phyloP scores from a whole-genome alignment of 2,797 vertebrate genomes.

The Gymnocypris eckloni region DNA sequence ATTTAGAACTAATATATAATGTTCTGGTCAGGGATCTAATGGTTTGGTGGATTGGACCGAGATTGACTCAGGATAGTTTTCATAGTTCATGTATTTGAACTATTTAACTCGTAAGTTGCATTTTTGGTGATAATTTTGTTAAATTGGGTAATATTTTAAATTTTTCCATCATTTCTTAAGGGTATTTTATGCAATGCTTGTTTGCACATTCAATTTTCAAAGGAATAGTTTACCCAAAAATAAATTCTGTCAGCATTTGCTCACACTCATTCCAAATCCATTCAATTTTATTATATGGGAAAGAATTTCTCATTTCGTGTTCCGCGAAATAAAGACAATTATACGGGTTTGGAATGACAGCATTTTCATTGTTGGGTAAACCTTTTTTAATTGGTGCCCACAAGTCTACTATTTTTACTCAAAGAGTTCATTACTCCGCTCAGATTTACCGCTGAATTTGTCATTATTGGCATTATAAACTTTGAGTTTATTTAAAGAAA shows the following conservation, averaged over 20 bases:
- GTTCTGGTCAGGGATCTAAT: conserved; percentile 11
- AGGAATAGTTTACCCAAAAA: background rate
- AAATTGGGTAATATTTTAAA: background rate
- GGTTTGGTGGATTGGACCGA: background rate
- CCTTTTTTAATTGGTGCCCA: conserved; percentile 1
- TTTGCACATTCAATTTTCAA: conserved; percentile 57
- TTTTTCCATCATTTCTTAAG: background rate
- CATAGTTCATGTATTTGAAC: background rate
- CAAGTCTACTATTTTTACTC: background rate
- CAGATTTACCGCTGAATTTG: too few species aligned
- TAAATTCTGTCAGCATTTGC: background rate
- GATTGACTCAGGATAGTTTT: conserved; percentile 33
- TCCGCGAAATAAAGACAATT: background rate
- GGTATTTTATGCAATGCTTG: conserved; percentile 41
- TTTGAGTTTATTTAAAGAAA: background rate
- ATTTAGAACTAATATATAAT: conserved; percentile 10
- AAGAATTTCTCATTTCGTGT: background rate
- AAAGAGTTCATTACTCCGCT: background rate
- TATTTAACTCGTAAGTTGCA: background rate
- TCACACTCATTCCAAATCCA: background rate
- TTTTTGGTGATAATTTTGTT: conserved; percentile 15
- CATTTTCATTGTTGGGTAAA: conserved; percentile 14
- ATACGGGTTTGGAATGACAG: background rate
- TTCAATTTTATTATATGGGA: background rate
- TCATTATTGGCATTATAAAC: too few species aligned